A percentile compares a stretch with the other conserved stretches of the same genome.
Evolutionary conservation across 2,113 vertebrate species (phyloP).

Genomic region (Zingel zingel): DNA sequence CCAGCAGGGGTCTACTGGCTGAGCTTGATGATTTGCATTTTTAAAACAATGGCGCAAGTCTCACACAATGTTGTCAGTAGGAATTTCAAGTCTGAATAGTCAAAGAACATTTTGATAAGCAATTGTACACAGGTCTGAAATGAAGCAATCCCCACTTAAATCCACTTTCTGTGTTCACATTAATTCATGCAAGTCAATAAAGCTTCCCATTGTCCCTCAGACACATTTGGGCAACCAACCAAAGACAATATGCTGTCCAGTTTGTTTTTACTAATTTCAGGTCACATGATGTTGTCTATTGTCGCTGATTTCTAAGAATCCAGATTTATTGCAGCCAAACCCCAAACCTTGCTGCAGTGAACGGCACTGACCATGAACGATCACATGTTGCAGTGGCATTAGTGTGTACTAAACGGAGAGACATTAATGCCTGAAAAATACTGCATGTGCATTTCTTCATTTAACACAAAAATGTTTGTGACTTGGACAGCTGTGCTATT

Average conservation of each 20-base stretch:
- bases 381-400: neutral
- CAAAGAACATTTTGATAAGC: neutral
- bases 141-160: neutral
- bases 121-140: neutral
- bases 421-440: neutral
- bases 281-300: neutral
- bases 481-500: neutral
- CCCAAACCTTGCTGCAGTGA: neutral
- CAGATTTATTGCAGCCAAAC: neutral
- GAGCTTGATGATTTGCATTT: neutral
- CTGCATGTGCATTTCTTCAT: neutral
- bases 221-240: neutral
- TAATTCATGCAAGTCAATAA: neutral
- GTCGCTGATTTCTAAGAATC: neutral
- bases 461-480: neutral
- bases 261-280: conserved; percentile 1
- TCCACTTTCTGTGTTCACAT: neutral
- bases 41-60: neutral
- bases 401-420: neutral
- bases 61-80: neutral
- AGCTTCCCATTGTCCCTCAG: neutral
- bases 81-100: neutral
- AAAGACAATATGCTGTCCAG: neutral
- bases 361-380: neutral
- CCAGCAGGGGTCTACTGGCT: neutral